A percentile compares a stretch with the other conserved stretches of the same genome.
Conservation (phyloP, 64 coral and sea anemone genomes). For the Montipora cactus region DNA sequence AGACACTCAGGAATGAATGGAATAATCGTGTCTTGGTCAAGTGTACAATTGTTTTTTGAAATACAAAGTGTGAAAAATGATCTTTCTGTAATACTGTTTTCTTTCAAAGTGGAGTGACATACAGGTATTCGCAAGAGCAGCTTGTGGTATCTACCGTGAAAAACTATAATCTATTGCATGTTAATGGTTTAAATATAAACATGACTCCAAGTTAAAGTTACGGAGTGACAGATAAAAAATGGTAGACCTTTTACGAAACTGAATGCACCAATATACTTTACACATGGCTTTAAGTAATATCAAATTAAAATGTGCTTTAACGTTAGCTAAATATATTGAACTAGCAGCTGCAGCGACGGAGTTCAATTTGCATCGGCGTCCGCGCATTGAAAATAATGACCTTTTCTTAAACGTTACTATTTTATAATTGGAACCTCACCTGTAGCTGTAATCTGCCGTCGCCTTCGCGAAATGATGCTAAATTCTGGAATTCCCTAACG, state of each 20-base stretch:
- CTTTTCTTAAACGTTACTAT: neutral
- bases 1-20: neutral
- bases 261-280: neutral
- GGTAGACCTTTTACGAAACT: neutral
- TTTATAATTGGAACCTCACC: neutral
- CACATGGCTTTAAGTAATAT: neutral
- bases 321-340: neutral
- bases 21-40: neutral
- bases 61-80: neutral
- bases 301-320: neutral
- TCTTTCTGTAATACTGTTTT: neutral
- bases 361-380: too few species aligned
- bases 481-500: slow-evolving; percentile 42
- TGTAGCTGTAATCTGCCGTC: slow-evolving; percentile 51
- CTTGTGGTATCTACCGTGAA: neutral
- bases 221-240: neutral
- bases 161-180: neutral
- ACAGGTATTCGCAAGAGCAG: neutral
- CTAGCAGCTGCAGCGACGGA: neutral
- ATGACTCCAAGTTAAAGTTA: neutral
- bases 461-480: slow-evolving; percentile 5
- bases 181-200: neutral
- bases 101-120: neutral
- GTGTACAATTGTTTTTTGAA: neutral
- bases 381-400: neutral